phyloP scores from a whole-genome alignment of 2,888 invertebrate genomes.

The Napeogenes inachia region DNA sequence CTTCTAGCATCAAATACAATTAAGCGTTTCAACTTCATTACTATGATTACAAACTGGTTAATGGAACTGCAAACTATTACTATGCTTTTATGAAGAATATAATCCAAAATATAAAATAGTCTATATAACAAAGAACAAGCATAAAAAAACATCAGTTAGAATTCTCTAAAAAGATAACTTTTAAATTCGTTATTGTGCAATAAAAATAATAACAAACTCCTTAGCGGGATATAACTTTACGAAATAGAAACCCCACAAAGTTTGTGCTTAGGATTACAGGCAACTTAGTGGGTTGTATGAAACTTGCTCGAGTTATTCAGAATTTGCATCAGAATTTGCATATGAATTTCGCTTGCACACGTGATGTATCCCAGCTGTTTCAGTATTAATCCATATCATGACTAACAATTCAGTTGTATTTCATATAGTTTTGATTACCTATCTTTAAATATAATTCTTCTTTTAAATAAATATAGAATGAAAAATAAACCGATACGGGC shows the following conservation, averaged over 20 bases:
- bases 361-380: constrained; percentile 25
- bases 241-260: constrained; percentile 13
- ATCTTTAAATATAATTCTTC: constrained; percentile 7
- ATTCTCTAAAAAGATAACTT: too few relatives aligned
- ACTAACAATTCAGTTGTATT: constrained; percentile 6
- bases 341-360: constrained; percentile 31
- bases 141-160: too few relatives aligned
- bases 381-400: constrained; percentile 14
- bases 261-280: background rate
- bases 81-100: constrained; percentile 11
- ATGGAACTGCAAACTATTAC: constrained; percentile 45
- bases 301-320: constrained; percentile 32
- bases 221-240: background rate
- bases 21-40: constrained; percentile 39
- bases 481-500: too few relatives aligned
- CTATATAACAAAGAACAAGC: background rate
- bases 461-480: too few relatives aligned
- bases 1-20: constrained; percentile 38
- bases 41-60: constrained; percentile 39
- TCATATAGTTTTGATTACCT: constrained; percentile 1
- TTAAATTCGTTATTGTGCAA: too few relatives aligned
- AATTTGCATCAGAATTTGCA: constrained; percentile 33
- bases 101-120: background rate
- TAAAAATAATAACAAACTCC: too few relatives aligned
- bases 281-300: background rate